phyloP scores from a whole-genome alignment of 2,113 vertebrate species.

The Alethe castanea region DNA sequence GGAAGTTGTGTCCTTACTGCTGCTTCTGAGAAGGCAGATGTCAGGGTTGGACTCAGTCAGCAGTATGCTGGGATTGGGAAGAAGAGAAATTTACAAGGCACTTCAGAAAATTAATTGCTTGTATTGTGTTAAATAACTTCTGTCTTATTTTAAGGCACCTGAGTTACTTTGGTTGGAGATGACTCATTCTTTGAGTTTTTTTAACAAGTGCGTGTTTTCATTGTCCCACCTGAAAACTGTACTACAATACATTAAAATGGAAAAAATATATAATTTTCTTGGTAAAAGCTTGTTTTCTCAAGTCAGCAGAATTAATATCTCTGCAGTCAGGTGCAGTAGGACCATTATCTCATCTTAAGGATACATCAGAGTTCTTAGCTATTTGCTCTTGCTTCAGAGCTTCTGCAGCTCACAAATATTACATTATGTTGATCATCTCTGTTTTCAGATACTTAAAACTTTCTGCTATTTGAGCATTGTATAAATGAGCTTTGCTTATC shows the following conservation, averaged over 20 bases:
- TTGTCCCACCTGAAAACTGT: background rate
- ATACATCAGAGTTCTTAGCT: background rate
- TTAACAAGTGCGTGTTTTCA: background rate
- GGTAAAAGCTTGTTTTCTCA: background rate
- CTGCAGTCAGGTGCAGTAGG: background rate
- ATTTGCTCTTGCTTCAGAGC: background rate
- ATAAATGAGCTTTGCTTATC: background rate
- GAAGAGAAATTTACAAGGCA: background rate
- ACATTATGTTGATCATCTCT: background rate
- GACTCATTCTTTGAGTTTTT: background rate
- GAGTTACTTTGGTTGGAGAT: background rate
- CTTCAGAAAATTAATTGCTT: background rate
- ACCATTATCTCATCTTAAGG: background rate
- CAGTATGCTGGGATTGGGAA: background rate
- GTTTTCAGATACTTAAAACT: background rate
- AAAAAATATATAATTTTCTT: accelerated
- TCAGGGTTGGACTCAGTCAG: background rate
- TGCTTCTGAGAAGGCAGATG: background rate
- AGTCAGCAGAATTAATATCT: background rate
- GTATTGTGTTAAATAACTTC: background rate
- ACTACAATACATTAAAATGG: background rate
- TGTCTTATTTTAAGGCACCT: background rate
- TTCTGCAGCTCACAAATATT: background rate
- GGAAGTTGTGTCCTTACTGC: background rate
- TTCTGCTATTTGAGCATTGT: background rate